Evolutionary conservation across 2,797 vertebrate species (phyloP), one percentile per base, ranked within the genome.

Genomic region (Pseudomugil tenellus): DNA sequence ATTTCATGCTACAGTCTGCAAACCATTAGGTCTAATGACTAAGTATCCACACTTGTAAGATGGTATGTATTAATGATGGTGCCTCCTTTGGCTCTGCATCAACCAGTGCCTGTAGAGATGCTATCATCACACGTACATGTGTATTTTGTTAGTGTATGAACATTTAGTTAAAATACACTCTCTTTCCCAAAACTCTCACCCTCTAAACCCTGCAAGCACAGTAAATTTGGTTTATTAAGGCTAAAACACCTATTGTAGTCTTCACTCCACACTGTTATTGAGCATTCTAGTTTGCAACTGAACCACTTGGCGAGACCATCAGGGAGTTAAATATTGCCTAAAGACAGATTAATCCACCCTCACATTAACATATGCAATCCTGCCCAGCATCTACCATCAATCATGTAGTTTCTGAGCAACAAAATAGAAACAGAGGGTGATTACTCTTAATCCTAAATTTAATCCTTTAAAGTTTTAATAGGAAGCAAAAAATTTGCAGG

Each of bases 1-100:
- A 92, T 93, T 90, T 90, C 84, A 86, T 81, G 86, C 84, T 82
- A 81, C 81, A 88, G 82, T 77, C 76, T 87, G 85, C 78, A 86
- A 86, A 87, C 76, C 82, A 90, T 83, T 87, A 84, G 77, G 71
- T 83, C 85, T 81, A 81, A 89, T 86, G 83, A 89, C 85, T 84
- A 82, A 82, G 87, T 67, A 91, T 78, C 68, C 74, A 68, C 28
- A 43, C 72, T 72, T 60, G 69, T 78, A 75, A 64, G 67, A 79
- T 79, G 81, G 70, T 80, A 75, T 83, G 76, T 85, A 86, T 89
- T 85, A 90, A 80, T 79, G 81, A 81, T 61, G 67, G 66, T 63
- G 57, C 65, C 70, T 81, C 58, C 54, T 70, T 74, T 48, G 62
- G 80, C 78, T 81, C 62, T 73, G 67, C 67, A 72, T 84, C 80